Evolutionary conservation across 2,797 vertebrate genomes (phyloP).

Genomic region (Leptodactylus fallax): DNA sequence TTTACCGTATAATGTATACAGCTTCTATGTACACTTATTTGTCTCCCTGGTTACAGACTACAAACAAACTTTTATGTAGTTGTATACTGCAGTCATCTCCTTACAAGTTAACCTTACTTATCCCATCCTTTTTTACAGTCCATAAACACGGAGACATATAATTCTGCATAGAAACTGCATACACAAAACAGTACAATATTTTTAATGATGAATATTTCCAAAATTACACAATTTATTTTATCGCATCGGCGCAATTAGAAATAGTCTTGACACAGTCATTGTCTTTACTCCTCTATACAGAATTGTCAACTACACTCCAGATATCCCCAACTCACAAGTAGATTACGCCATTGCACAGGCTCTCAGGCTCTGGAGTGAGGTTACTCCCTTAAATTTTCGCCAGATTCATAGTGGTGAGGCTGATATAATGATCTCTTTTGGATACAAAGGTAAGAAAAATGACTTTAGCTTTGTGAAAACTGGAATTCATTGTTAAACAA

Average conservation of each 20-base stretch:
- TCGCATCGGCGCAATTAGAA: background rate
- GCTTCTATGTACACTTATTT: too few relatives aligned
- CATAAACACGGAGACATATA: background rate
- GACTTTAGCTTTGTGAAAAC: background rate
- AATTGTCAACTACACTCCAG: constrained; percentile 72
- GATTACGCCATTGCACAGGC: constrained; percentile 71
- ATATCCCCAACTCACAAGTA: constrained; percentile 66
- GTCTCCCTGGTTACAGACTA: too few relatives aligned
- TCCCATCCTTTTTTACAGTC: background rate
- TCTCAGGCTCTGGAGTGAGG: constrained; percentile 74
- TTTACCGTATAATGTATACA: too few relatives aligned
- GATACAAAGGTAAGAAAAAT: constrained; percentile 69
- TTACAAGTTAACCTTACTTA: too few relatives aligned
- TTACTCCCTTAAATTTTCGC: constrained; percentile 71
- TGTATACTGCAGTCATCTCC: too few relatives aligned
- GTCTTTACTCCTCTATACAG: constrained; percentile 64
- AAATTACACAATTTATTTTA: background rate
- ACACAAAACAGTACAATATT: background rate
- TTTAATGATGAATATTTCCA: background rate
- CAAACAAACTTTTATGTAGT: too few relatives aligned
- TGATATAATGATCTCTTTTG: constrained; percentile 77
- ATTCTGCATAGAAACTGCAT: background rate
- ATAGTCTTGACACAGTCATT: too few relatives aligned
- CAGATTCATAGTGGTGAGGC: background rate
- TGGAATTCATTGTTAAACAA: background rate